These are phyloP conservation scores for Trachythela sp. DNA, from an alignment of 64 coral and sea anemone species.

Conservation along the genomic window DNA sequence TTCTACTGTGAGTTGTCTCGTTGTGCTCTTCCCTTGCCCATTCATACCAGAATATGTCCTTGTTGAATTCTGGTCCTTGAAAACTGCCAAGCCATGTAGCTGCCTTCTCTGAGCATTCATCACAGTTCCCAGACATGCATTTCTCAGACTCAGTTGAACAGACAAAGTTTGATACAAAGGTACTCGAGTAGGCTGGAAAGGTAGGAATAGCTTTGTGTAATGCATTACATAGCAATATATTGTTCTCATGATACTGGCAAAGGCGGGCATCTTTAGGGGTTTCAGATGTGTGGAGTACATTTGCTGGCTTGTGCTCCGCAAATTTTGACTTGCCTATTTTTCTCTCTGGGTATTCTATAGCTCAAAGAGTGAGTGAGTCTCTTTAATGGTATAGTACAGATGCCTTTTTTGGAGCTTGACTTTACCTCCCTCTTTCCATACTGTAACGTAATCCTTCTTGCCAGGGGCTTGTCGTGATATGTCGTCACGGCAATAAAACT, in stretches of 20 bases:
- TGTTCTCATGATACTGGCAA: conserved; percentile 55
- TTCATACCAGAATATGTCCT: conserved; percentile 56
- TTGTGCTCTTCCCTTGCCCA: conserved; percentile 40
- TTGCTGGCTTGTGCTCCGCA: conserved; percentile 36
- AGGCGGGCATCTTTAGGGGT: conserved; percentile 21
- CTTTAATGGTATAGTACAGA: conserved; percentile 31
- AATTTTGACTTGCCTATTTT: conserved; percentile 61
- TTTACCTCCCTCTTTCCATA: conserved; percentile 35
- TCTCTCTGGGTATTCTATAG: conserved; percentile 28
- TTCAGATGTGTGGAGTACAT: conserved; percentile 55
- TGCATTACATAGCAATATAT: conserved; percentile 42
- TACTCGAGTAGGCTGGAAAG: conserved; percentile 37
- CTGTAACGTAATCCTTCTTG: no score
- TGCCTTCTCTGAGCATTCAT: conserved; percentile 44
- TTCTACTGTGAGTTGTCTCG: background rate
- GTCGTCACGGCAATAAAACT: no score
- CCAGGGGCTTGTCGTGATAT: no score
- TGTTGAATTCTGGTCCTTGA: conserved; percentile 65
- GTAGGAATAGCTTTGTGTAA: conserved; percentile 32
- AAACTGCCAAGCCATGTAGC: conserved; percentile 53
- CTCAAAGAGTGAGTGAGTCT: conserved; percentile 28
- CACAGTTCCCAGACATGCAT: conserved; percentile 49
- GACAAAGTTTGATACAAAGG: conserved; percentile 56
- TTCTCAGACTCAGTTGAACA: conserved; percentile 42
- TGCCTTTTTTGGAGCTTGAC: conserved; percentile 54